A percentile compares a stretch with the other conserved stretches of the same genome.
phyloP scores from a whole-genome alignment of 35 echinoderm and acorn worm genomes.

The Strongylocentrotus purpuratus region DNA sequence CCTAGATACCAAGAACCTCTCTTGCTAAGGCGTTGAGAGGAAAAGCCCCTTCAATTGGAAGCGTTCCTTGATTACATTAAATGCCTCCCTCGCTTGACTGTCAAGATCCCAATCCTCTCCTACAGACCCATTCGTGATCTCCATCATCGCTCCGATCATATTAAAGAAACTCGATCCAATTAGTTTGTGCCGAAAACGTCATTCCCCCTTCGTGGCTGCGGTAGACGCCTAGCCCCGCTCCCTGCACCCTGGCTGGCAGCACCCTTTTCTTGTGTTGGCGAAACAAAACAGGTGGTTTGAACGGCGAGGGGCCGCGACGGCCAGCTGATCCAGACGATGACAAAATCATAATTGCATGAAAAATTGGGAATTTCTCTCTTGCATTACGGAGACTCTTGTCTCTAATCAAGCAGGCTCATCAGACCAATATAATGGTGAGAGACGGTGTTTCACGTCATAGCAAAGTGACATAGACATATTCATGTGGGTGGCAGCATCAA shows the following conservation, averaged over 20 bases:
- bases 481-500: not conserved
- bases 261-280: not conserved
- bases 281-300: constrained; percentile 48
- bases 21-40: constrained; percentile 38
- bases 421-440: not conserved
- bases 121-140: constrained; percentile 38
- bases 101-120: constrained; percentile 43
- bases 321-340: constrained; percentile 22
- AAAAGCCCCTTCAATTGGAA: constrained; percentile 44
- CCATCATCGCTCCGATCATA: constrained; percentile 52
- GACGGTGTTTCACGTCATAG: not conserved
- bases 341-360: constrained; percentile 49
- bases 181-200: constrained; percentile 50
- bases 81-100: constrained; percentile 49
- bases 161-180: constrained; percentile 55
- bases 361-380: constrained; percentile 24
- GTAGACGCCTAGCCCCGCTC: not conserved
- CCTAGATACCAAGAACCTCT: constrained; percentile 6
- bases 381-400: not conserved
- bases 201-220: not conserved
- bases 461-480: not conserved
- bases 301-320: constrained; percentile 12
- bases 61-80: constrained; percentile 50
- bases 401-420: constrained; percentile 13
- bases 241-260: not conserved